Conservation (phyloP, 2,797 vertebrate genomes). For the Scomberomorus guttatus region DNA sequence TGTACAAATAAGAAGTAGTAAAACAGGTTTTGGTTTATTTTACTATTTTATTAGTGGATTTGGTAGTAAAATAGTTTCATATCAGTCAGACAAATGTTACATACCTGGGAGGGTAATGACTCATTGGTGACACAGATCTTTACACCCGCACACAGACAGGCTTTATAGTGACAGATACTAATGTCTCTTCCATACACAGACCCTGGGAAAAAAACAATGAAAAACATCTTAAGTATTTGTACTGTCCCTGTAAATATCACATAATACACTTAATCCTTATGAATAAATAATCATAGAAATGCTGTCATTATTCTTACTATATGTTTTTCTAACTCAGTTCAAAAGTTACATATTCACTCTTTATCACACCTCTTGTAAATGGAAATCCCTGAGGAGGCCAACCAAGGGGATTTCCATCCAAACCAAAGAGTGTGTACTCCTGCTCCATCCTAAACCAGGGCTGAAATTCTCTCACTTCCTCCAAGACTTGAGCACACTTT, state of each 20-base stretch:
- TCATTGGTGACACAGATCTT: constrained; percentile 24
- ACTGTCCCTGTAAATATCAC: not conserved
- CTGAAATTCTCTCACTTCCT: constrained; percentile 3
- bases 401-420: constrained; percentile 9
- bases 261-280: not conserved
- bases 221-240: not conserved
- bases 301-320: too few relatives aligned
- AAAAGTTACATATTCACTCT: not conserved
- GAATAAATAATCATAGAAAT: too few relatives aligned
- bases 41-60: not conserved
- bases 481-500: constrained; percentile 18
- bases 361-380: not conserved
- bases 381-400: not conserved
- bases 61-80: not conserved
- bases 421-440: constrained; percentile 19
- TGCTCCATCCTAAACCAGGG: constrained; percentile 35
- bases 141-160: constrained; percentile 28
- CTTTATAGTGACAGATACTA: constrained; percentile 14
- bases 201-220: not conserved
- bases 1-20: too few relatives aligned
- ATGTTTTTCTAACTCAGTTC: not conserved
- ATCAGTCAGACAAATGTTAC: not conserved
- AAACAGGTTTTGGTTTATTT: too few relatives aligned
- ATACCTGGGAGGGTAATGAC: not conserved
- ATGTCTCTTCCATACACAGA: constrained; percentile 10